phyloP scores from a whole-genome alignment of 30 jellyfish, hydroid and myxozoan genomes.

The Pseudorhiza aurosa region DNA sequence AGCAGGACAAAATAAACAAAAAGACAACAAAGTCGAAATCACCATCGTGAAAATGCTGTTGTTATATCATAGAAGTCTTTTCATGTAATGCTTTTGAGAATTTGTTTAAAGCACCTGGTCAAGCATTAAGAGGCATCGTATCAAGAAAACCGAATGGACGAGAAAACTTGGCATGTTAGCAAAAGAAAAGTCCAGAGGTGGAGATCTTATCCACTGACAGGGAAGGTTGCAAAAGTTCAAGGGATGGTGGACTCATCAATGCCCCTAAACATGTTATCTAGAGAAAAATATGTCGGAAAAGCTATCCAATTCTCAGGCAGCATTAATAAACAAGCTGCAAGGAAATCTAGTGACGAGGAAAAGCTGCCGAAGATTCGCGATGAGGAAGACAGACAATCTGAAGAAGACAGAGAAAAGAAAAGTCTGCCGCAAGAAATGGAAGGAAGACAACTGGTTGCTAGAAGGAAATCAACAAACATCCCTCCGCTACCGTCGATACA shows the following conservation, averaged over 20 bases:
- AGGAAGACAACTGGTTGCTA: neutral
- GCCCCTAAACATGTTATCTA: neutral
- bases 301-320: neutral
- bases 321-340: neutral
- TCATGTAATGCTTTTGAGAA: no score
- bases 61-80: no score
- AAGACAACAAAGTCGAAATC: no score
- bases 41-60: no score
- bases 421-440: neutral
- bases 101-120: constrained; percentile 48
- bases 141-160: neutral
- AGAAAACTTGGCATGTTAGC: constrained; percentile 6
- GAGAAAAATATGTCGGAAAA: neutral
- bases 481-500: constrained; percentile 31
- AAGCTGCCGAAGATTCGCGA: neutral
- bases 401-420: neutral
- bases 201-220: neutral
- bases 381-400: neutral
- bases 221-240: neutral
- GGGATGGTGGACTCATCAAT: neutral
- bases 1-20: no score
- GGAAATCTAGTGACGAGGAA: neutral
- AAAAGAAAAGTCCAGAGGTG: neutral
- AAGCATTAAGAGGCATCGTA: neutral
- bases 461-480: neutral